phyloP scores from a whole-genome alignment of 1,140 invertebrate genomes.

The Bombus ignitus region DNA sequence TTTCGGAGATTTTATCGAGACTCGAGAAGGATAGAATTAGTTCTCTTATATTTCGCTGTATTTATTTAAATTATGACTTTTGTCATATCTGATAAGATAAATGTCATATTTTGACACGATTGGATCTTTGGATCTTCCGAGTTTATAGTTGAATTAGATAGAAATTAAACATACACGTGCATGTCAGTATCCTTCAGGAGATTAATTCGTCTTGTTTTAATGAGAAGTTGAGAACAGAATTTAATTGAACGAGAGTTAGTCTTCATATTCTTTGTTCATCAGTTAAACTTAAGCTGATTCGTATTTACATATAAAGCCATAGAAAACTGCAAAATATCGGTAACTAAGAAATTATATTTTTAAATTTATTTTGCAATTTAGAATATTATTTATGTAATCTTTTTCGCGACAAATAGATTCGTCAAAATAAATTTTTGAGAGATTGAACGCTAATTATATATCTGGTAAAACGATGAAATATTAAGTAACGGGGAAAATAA shows the following conservation, averaged over 20 bases:
- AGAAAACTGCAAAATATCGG: not conserved
- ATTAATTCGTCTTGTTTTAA: not conserved
- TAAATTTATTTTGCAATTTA: not conserved
- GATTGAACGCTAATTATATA: not conserved
- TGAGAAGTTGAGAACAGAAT: not conserved
- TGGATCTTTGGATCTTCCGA: not conserved
- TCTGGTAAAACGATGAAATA: not conserved
- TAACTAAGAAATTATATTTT: not conserved
- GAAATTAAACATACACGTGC: not conserved
- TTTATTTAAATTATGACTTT: not conserved
- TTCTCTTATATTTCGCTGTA: not conserved
- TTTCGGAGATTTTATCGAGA: not conserved
- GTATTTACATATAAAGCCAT: not conserved
- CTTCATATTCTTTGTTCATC: too few species aligned
- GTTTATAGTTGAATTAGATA: not conserved
- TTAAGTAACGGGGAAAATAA: not conserved
- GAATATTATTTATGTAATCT: not conserved
- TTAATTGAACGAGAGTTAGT: not conserved
- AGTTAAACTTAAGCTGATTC: not conserved
- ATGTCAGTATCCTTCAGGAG: too few species aligned
- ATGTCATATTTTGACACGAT: not conserved
- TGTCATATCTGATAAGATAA: too few species aligned
- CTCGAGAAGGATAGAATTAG: not conserved
- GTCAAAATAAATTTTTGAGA: too few species aligned
- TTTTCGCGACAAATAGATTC: not conserved